Conservation (phyloP, 2,888 invertebrate genomes). For the Embidobia sp. region DNA sequence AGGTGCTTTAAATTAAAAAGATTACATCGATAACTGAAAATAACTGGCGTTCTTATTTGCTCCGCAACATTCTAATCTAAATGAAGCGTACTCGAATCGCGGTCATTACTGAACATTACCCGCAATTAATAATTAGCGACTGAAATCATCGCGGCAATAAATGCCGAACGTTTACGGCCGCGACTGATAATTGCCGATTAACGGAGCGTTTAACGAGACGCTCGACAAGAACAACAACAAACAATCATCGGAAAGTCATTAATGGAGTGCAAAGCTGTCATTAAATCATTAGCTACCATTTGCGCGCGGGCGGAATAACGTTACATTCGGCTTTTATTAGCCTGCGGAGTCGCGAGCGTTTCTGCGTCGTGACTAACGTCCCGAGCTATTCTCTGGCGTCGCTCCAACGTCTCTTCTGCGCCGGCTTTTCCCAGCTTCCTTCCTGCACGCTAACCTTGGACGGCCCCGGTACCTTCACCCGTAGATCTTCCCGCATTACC, state of each 20-base stretch:
- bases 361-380: conserved; percentile 68
- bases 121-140: no score
- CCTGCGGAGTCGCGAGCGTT: conserved; percentile 3
- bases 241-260: conserved; percentile 8
- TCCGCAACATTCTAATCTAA: no score
- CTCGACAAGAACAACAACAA: conserved; percentile 17
- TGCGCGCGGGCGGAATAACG: conserved; percentile 57
- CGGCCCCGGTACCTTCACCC: conserved; percentile 39
- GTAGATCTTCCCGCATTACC: conserved; percentile 23
- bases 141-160: conserved; percentile 16
- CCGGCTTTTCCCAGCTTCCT: conserved; percentile 57
- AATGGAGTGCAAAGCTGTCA: conserved; percentile 6
- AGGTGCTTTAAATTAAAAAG: no score
- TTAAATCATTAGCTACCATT: conserved; percentile 33
- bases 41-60: no score
- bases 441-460: conserved; percentile 59
- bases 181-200: conserved; percentile 19
- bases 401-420: conserved; percentile 62
- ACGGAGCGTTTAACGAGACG: conserved; percentile 26
- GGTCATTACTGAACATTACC: no score
- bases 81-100: no score
- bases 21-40: no score
- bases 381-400: conserved; percentile 68
- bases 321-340: conserved; percentile 63
- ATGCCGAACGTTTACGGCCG: conserved; percentile 18